Evolutionary conservation across 2,888 invertebrate species (phyloP).

Genomic region (Campaea margaritaria): DNA sequence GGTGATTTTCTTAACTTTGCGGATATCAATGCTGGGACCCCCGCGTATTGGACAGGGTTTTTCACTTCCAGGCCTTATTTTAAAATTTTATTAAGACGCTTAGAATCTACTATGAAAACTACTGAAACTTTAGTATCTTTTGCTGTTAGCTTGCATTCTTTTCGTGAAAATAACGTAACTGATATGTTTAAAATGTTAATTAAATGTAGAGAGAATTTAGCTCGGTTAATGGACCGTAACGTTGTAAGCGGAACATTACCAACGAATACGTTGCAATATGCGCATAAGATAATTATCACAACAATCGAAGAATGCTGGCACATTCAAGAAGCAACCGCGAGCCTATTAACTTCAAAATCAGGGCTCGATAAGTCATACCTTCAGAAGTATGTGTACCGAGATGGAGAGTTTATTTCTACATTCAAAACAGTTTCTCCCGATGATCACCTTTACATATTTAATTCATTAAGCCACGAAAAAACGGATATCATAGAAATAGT

Average conservation of each 20-base stretch:
- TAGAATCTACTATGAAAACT: slow-evolving; percentile 91
- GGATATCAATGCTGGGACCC: slow-evolving; percentile 93
- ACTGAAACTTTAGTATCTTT: slow-evolving; percentile 94
- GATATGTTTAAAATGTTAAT: slow-evolving; percentile 79
- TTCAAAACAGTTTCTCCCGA: slow-evolving; percentile 82
- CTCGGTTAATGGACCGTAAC: slow-evolving; percentile 97
- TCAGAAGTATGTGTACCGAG: slow-evolving; percentile 71
- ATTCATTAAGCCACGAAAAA: slow-evolving; percentile 91
- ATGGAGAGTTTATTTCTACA: slow-evolving; percentile 71
- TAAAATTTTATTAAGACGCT: slow-evolving; percentile 92
- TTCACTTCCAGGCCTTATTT: slow-evolving; percentile 94
- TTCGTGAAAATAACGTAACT: slow-evolving; percentile 82
- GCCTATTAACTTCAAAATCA: slow-evolving; percentile 89
- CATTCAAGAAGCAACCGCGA: slow-evolving; percentile 69
- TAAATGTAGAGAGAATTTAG: slow-evolving; percentile 90
- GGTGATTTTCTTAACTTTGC: slow-evolving; percentile 99
- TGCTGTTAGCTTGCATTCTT: slow-evolving; percentile 87
- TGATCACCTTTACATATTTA: slow-evolving; percentile 91
- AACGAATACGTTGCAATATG: slow-evolving; percentile 92
- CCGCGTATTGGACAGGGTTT: slow-evolving; percentile 98
- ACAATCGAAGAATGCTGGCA: slow-evolving; percentile 73
- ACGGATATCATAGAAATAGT: slow-evolving; percentile 91
- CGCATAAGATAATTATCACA: slow-evolving; percentile 87
- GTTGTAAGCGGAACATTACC: slow-evolving; percentile 98
- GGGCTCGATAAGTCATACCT: slow-evolving; percentile 87